phyloP scores from a whole-genome alignment of 2,888 invertebrate genomes.

The Enoplolaimus lenunculus region DNA sequence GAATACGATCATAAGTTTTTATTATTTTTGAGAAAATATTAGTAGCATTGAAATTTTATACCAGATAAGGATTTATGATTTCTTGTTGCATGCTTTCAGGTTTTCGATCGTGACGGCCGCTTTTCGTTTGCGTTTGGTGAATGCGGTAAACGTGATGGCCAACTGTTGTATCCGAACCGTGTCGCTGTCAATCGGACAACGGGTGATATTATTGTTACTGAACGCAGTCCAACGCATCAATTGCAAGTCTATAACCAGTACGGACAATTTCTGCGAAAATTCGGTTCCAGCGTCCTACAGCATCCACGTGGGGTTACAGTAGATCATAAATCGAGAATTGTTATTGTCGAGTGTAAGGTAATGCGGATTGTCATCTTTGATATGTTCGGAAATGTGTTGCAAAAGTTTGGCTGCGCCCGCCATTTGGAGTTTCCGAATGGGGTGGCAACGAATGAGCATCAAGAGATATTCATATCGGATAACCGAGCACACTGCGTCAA shows the following conservation, averaged over 20 bases:
- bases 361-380: constrained; percentile 99
- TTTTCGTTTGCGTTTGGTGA: constrained; percentile 99
- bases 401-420: constrained; percentile 94
- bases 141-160: constrained; percentile 87
- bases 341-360: constrained; percentile 88
- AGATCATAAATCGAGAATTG: constrained; percentile 91
- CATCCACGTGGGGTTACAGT: constrained; percentile 98
- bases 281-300: constrained; percentile 94
- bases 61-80: too few relatives aligned
- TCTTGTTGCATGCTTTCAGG: too few relatives aligned
- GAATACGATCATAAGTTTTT: too few relatives aligned
- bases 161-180: constrained; percentile 83
- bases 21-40: too few relatives aligned
- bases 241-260: constrained; percentile 99
- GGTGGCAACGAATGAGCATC: constrained; percentile 95
- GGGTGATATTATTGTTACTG: constrained; percentile 96
- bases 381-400: constrained; percentile 74
- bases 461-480: constrained; percentile 98
- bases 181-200: constrained; percentile 97
- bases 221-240: constrained; percentile 88
- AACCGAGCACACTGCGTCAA: constrained; percentile 99
- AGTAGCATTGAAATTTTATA: too few relatives aligned
- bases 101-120: constrained; percentile 95
- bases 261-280: constrained; percentile 96
- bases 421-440: constrained; percentile 99